These are phyloP conservation scores for Psittacula echo DNA, from an alignment of 2,797 vertebrate species.

Conservation along the genomic window DNA sequence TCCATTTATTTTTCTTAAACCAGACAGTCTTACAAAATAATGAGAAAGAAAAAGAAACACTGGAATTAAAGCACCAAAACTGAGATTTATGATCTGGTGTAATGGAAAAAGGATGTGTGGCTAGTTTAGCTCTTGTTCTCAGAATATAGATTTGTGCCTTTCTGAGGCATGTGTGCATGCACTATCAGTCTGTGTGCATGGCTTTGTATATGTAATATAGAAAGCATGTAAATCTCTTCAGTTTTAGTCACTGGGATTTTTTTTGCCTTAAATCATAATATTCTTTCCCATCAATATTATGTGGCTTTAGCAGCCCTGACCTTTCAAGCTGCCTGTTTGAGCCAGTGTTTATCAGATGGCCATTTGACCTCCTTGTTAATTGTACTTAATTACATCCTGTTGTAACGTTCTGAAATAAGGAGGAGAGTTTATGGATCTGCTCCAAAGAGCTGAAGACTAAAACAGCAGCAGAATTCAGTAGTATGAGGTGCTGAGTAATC, in stretches of 20 bases:
- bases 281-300: conserved; percentile 44
- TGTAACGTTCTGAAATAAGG: conserved; percentile 81
- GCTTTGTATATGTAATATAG: not conserved
- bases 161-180: not conserved
- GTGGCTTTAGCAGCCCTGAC: conserved; percentile 82
- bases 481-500: conserved; percentile 23
- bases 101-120: not conserved
- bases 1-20: not conserved
- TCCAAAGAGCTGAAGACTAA: conserved; percentile 36
- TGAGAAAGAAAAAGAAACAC: not conserved
- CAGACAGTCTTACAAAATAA: not conserved
- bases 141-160: not conserved
- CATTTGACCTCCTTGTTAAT: conserved; percentile 89
- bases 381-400: conserved; percentile 89
- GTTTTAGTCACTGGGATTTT: conserved; percentile 46
- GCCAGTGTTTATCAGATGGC: conserved; percentile 85
- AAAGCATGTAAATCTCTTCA: conserved; percentile 41
- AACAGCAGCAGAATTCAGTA: not conserved
- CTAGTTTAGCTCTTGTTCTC: not conserved
- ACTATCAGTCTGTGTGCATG: not conserved
- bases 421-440: conserved; percentile 58
- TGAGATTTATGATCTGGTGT: not conserved
- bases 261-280: conserved; percentile 45
- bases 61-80: not conserved
- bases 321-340: conserved; percentile 69